Evolutionary conservation across 2,888 invertebrate genomes (phyloP), one percentile per base, ranked within the genome.

Genomic region (Agrenia bidenticulata): DNA sequence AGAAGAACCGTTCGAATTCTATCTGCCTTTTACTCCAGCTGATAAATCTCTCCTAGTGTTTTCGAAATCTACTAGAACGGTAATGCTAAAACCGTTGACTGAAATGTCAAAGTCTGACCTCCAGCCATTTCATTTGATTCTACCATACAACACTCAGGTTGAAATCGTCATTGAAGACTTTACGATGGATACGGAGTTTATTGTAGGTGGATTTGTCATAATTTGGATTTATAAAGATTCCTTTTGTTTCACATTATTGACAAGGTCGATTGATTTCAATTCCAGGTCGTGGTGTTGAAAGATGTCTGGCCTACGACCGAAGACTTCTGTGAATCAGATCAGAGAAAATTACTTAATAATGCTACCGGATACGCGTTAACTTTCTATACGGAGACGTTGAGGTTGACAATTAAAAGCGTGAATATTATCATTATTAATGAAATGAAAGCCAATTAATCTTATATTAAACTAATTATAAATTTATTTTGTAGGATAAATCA

Each of bases 111-210:
- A 69, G 13, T 11, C 42, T 15, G 66, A 62, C n/a, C 2, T 64
- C 13, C 53, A 58, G 19, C 65, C 60, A 2, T 49, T 41, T 19
- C 39, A 59, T 13, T 24, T 66, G 17, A n/a, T 53, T 15, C 23
- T 70, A 5, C 63, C 67, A 0, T 57, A 68, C 49, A 62, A 64
- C 23, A n/a, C 62, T 1, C 15, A 27, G 27, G 9, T 60, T 15
- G 26, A 27, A 23, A 11, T 64, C 11, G 11, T 24, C 1, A 60
- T 64, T 45, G 32, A 15, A 4, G 55, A 64, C n/a, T 13, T 15
- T 19, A 4, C 19, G 11, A 41, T 42, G 0, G 41, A 24, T 2
- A 27, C 19, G 15, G 54, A 60, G 21, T 17, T 11, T 60, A 32
- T 37, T 13, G 49, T 21, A 37, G 45, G n/a, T 32, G n/a, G 19